phyloP scores from a whole-genome alignment of 2,888 invertebrate species.

The Sminthurides aquaticus region DNA sequence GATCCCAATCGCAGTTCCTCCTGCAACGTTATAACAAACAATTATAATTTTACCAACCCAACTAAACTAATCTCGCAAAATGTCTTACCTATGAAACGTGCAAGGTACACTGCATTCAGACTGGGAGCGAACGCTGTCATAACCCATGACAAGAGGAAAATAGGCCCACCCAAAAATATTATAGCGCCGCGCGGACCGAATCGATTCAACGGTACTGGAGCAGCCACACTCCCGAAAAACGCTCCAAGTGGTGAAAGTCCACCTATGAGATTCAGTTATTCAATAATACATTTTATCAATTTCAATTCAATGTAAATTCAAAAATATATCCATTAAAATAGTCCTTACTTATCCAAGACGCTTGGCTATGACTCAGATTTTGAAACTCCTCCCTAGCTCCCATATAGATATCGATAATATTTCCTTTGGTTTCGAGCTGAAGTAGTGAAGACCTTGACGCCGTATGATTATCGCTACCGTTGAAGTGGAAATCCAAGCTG shows the following conservation, averaged over 20 bases:
- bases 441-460: not conserved
- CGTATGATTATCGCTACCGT: not conserved
- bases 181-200: slow-evolving; percentile 36
- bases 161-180: slow-evolving; percentile 26
- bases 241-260: slow-evolving; percentile 36
- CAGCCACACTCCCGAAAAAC: slow-evolving; percentile 31
- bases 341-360: slow-evolving; percentile 35
- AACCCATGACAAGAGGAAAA: slow-evolving; percentile 33
- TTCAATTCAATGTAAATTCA: too few species aligned
- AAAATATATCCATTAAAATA: too few species aligned
- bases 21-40: slow-evolving; percentile 16
- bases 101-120: slow-evolving; percentile 25
- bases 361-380: slow-evolving; percentile 27
- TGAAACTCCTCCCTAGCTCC: not conserved
- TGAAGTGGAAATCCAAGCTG: not conserved
- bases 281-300: too few species aligned
- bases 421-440: not conserved
- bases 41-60: not conserved
- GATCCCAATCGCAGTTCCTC: slow-evolving; percentile 36
- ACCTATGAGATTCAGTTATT: slow-evolving; percentile 22
- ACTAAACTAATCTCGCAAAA: too few species aligned
- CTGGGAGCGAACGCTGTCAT: slow-evolving; percentile 29
- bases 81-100: slow-evolving; percentile 32
- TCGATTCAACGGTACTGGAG: slow-evolving; percentile 26
- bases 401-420: not conserved